phyloP scores from a whole-genome alignment of 2,797 vertebrate genomes.

The Psittacula echo region DNA sequence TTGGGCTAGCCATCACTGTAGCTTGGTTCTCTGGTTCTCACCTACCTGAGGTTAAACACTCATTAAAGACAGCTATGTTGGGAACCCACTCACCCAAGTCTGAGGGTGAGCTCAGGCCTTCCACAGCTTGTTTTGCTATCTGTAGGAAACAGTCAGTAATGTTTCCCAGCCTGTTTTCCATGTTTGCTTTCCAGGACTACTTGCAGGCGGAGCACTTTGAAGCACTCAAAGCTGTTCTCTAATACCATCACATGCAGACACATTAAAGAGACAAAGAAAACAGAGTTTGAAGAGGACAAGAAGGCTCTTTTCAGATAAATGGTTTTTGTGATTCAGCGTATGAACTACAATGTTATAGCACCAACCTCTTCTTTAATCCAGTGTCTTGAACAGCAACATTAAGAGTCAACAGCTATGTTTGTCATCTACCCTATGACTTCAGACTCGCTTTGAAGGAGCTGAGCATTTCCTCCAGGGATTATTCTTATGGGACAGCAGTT shows the following conservation, averaged over 20 bases:
- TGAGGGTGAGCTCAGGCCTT: not conserved
- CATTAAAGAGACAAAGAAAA: not conserved
- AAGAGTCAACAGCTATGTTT: not conserved
- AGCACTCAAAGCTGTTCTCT: not conserved
- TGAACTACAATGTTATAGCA: not conserved
- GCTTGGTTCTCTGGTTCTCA: not conserved
- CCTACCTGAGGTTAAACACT: not conserved
- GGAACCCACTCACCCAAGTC: not conserved
- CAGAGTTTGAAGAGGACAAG: not conserved
- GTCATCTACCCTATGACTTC: not conserved
- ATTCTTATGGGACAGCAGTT: not conserved
- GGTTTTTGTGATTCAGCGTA: accelerated
- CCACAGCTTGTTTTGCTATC: not conserved
- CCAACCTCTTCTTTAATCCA: not conserved
- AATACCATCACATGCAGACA: not conserved
- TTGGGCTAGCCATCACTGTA: not conserved
- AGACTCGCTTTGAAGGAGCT: not conserved
- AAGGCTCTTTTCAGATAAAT: not conserved
- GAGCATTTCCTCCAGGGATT: not conserved
- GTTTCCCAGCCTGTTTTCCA: not conserved
- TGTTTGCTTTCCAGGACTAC: not conserved
- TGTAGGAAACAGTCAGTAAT: not conserved
- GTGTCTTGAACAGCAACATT: not conserved
- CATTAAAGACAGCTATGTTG: not conserved
- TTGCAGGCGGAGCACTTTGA: not conserved